Conservation (phyloP, 2,113 vertebrate species). For the Camelus bactrianus region DNA sequence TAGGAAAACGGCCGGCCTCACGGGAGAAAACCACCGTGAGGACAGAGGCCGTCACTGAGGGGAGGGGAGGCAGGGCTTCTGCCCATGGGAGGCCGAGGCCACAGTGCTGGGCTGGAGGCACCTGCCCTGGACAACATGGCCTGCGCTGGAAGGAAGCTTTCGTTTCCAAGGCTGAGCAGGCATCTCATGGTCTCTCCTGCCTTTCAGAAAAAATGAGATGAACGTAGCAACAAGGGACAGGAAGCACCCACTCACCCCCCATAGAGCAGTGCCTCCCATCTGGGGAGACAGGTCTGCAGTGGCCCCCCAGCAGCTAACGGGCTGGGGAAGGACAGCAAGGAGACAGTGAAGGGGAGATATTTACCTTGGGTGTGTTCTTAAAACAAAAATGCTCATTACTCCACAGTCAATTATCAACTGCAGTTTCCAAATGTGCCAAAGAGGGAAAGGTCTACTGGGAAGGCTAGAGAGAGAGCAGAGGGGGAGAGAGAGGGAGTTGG, state of each 20-base stretch:
- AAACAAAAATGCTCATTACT: conserved; percentile 82
- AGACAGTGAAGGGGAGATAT: conserved; percentile 49
- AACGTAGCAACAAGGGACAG: not conserved
- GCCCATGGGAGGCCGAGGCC: not conserved
- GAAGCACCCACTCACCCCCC: not conserved
- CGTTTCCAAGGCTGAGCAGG: not conserved
- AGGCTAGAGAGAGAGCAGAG: conserved; percentile 86
- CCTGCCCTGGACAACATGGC: not conserved
- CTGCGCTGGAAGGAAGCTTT: not conserved
- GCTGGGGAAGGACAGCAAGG: not conserved
- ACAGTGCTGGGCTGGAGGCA: not conserved
- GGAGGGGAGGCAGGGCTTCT: not conserved
- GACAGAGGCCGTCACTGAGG: not conserved
- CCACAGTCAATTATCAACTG: conserved; percentile 89
- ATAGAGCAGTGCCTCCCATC: not conserved
- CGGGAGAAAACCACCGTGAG: not conserved
- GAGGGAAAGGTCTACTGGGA: conserved; percentile 92
- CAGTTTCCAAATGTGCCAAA: conserved; percentile 95
- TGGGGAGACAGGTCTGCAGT: not conserved
- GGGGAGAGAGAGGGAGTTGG: conserved; percentile 6
- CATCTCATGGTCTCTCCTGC: not conserved
- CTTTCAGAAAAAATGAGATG: not conserved
- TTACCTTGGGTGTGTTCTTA: conserved; percentile 82
- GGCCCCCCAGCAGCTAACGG: not conserved
- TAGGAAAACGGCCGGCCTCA: not conserved